These are phyloP conservation scores for Opisthograptis luteolata DNA, from an alignment of 2,888 invertebrate species.

Conservation along the genomic window DNA sequence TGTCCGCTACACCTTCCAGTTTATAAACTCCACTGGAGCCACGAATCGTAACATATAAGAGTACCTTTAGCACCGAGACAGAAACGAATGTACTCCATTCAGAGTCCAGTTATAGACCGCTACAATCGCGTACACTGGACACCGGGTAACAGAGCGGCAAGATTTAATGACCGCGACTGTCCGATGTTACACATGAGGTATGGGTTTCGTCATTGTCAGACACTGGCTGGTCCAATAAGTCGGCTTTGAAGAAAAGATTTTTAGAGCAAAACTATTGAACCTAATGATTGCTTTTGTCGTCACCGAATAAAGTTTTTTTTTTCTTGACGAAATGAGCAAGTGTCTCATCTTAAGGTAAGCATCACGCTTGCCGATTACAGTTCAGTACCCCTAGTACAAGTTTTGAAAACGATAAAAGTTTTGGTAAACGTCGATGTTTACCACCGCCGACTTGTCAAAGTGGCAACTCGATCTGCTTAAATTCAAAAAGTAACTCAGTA, in stretches of 20 bases:
- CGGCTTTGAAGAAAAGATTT: conserved; percentile 15
- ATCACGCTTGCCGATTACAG: too few species aligned
- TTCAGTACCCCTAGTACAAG: too few species aligned
- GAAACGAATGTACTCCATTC: conserved; percentile 77
- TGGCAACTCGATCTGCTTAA: too few species aligned
- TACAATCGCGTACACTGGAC: conserved; percentile 66
- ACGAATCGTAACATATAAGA: conserved; percentile 46
- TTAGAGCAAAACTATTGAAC: conserved; percentile 9
- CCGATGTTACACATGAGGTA: conserved; percentile 64
- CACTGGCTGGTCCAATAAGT: conserved; percentile 32
- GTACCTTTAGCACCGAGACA: conserved; percentile 55
- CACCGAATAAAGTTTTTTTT: background rate
- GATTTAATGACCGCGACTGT: conserved; percentile 78
- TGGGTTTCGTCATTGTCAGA: conserved; percentile 63
- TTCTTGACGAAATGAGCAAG: too few species aligned
- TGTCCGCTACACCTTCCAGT: too few species aligned
- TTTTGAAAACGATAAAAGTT: too few species aligned
- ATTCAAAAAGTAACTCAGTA: too few species aligned
- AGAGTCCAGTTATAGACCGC: conserved; percentile 82
- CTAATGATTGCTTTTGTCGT: background rate
- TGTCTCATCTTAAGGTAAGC: background rate
- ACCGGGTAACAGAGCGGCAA: conserved; percentile 80
- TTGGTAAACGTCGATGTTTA: too few species aligned
- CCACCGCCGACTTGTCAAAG: too few species aligned
- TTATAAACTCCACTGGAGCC: too few species aligned